Evolutionary conservation across 2,888 invertebrate genomes (phyloP).

Genomic region (Strigamia maritima): DNA sequence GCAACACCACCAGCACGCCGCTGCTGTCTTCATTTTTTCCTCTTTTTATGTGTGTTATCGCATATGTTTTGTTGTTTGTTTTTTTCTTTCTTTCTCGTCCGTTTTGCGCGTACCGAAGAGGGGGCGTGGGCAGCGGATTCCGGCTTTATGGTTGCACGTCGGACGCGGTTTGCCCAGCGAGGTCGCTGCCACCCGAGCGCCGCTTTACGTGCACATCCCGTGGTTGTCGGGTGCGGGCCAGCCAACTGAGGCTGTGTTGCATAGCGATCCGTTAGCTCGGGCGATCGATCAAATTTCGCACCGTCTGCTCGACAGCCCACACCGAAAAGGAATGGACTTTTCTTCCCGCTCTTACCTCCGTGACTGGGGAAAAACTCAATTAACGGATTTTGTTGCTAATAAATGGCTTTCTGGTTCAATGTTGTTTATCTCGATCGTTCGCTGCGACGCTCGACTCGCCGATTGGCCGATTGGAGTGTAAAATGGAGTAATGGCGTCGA

Average conservation of each 20-base stretch:
- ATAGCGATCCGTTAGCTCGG: conserved; percentile 27
- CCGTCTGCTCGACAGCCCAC: conserved; percentile 31
- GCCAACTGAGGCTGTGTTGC: conserved; percentile 32
- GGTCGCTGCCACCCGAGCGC: conserved; percentile 34
- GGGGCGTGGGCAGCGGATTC: conserved; percentile 17
- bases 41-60: not conserved
- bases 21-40: not conserved
- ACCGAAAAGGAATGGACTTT: conserved; percentile 21
- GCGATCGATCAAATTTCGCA: conserved; percentile 28
- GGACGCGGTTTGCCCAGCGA: conserved; percentile 22
- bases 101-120: not conserved
- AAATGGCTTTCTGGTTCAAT: not conserved
- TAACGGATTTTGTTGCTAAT: not conserved
- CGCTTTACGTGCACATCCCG: conserved; percentile 31
- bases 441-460: too few relatives aligned
- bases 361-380: not conserved
- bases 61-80: not conserved
- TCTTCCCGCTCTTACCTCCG: not conserved
- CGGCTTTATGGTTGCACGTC: not conserved
- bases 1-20: not conserved
- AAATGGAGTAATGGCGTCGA: not conserved
- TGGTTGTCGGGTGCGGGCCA: conserved; percentile 31
- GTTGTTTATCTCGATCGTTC: not conserved
- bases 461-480: not conserved
- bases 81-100: not conserved